Evolutionary conservation across 1,140 invertebrate genomes (phyloP).

Genomic region (Oreohelix idahoensis): DNA sequence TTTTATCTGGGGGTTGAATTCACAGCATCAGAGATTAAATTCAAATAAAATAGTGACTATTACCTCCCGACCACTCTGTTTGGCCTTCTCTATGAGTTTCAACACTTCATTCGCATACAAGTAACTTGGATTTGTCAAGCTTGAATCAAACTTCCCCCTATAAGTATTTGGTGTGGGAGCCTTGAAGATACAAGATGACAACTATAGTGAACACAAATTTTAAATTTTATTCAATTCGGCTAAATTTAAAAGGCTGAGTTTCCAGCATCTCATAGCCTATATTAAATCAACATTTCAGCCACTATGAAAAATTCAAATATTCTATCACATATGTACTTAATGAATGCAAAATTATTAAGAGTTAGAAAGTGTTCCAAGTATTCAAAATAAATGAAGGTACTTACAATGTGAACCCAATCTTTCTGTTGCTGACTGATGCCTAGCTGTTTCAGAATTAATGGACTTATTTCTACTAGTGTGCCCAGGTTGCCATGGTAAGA

Average conservation of each 20-base stretch:
- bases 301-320: too few relatives aligned
- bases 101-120: slow-evolving; percentile 20
- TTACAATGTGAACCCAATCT: slow-evolving; percentile 93
- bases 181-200: slow-evolving; percentile 74
- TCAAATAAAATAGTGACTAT: too few relatives aligned
- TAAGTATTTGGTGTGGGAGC: slow-evolving; percentile 94
- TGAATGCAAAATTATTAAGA: too few relatives aligned
- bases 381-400: slow-evolving; percentile 47
- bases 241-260: too few relatives aligned
- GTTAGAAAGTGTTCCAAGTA: too few relatives aligned
- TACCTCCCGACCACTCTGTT: slow-evolving; percentile 51
- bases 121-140: background rate
- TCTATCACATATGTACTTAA: too few relatives aligned
- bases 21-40: too few relatives aligned
- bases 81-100: slow-evolving; percentile 18
- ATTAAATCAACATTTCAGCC: too few relatives aligned
- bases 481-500: slow-evolving; percentile 98
- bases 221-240: too few relatives aligned
- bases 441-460: slow-evolving; percentile 95
- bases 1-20: too few relatives aligned
- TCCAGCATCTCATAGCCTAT: too few relatives aligned
- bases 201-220: too few relatives aligned
- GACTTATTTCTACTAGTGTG: slow-evolving; percentile 95
- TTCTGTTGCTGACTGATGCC: slow-evolving; percentile 78
- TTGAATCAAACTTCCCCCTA: slow-evolving; percentile 80